Evolutionary conservation across 2,888 invertebrate species (phyloP).

Genomic region (Leptogaster cylindrica): DNA sequence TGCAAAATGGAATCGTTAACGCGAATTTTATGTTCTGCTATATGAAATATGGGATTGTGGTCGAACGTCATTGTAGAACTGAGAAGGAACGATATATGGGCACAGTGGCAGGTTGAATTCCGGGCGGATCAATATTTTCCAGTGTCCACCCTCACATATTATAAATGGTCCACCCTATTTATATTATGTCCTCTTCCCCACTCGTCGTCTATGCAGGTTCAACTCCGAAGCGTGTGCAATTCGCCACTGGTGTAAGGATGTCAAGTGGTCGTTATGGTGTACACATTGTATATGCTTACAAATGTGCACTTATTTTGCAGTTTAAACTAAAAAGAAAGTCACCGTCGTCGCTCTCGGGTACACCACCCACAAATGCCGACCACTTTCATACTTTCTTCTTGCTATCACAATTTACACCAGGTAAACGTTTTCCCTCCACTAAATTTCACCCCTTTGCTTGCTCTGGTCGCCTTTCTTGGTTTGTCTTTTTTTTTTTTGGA

Average conservation of each 20-base stretch:
- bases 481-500: background rate
- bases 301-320: constrained; percentile 10
- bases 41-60: constrained; percentile 37
- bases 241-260: background rate
- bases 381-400: background rate
- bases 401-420: constrained; percentile 10
- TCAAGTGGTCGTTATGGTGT: constrained; percentile 8
- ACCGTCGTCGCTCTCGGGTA: background rate
- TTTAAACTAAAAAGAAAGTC: background rate
- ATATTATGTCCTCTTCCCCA: background rate
- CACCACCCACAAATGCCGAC: background rate
- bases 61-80: constrained; percentile 3
- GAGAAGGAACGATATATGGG: constrained; percentile 14
- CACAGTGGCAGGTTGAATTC: constrained; percentile 20
- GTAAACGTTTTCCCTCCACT: background rate
- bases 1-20: constrained; percentile 38
- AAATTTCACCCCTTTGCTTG: background rate
- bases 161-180: no score
- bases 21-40: constrained; percentile 31
- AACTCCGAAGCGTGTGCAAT: background rate
- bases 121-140: background rate
- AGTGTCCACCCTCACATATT: no score
- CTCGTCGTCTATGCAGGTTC: background rate
- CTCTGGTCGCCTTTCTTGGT: background rate
- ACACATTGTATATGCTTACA: no score